A percentile compares a stretch with the other conserved stretches of the same genome.
Evolutionary conservation across 1,140 invertebrate genomes (phyloP).

Genomic region (Mylabris phalerata): DNA sequence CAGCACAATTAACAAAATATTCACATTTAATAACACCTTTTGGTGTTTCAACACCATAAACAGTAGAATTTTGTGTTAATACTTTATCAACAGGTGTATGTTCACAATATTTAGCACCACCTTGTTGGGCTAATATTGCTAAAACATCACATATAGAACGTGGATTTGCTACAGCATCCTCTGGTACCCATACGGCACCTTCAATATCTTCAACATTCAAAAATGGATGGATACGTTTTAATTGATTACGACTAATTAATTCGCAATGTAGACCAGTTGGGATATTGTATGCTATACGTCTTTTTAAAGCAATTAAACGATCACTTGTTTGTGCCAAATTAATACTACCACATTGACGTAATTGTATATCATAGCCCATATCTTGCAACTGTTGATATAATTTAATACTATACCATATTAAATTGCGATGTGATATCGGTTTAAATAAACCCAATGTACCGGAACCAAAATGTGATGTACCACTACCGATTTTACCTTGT

Average conservation of each 20-base stretch:
- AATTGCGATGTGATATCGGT: constrained; percentile 50
- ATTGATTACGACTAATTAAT: constrained; percentile 40
- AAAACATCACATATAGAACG: constrained; percentile 54
- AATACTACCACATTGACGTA: constrained; percentile 62
- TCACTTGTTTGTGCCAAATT: constrained; percentile 67
- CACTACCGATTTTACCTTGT: constrained; percentile 58
- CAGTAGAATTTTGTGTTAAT: constrained; percentile 50
- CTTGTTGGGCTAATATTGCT: constrained; percentile 51
- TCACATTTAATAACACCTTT: constrained; percentile 58
- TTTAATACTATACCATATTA: constrained; percentile 56
- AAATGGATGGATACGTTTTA: constrained; percentile 53
- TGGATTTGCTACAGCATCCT: constrained; percentile 64
- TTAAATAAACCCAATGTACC: constrained; percentile 58
- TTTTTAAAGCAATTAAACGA: constrained; percentile 56
- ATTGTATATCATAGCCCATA: constrained; percentile 55
- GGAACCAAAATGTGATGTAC: constrained; percentile 60
- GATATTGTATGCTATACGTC: constrained; percentile 53
- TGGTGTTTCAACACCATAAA: constrained; percentile 54
- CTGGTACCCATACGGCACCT: constrained; percentile 67
- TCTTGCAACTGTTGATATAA: constrained; percentile 56
- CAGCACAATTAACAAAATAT: constrained; percentile 68
- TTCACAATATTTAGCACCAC: constrained; percentile 56
- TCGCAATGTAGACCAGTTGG: constrained; percentile 52
- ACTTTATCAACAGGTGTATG: constrained; percentile 54
- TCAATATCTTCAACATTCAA: constrained; percentile 59